Conservation (phyloP, 2,113 vertebrate species). For the Chaetorhynchus papuensis region DNA sequence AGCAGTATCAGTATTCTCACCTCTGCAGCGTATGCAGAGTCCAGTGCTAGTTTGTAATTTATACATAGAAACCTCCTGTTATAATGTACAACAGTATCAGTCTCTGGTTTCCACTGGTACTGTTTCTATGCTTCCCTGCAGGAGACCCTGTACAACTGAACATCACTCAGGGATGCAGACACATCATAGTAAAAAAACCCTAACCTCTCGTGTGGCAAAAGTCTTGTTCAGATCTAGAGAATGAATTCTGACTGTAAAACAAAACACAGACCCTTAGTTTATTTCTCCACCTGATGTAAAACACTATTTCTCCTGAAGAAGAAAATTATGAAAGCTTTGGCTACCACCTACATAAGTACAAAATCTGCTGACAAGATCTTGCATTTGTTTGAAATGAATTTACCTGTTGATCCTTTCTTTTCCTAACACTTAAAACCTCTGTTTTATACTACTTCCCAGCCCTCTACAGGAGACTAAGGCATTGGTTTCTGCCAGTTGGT, state of each 20-base stretch:
- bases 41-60: background rate
- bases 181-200: background rate
- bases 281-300: background rate
- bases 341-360: background rate
- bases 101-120: background rate
- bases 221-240: background rate
- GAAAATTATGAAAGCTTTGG: background rate
- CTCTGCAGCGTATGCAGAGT: background rate
- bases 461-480: background rate
- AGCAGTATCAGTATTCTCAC: background rate
- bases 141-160: background rate
- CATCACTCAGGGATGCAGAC: background rate
- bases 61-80: background rate
- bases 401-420: background rate
- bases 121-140: background rate
- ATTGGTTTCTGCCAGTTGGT: background rate
- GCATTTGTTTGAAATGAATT: background rate
- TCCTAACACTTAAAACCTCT: background rate
- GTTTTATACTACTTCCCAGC: background rate
- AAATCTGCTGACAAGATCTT: background rate
- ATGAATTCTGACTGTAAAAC: background rate
- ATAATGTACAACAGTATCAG: background rate
- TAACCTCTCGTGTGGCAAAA: background rate
- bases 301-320: background rate
- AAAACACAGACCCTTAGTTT: background rate